Percentiles rank a stretch among this genome's conserved stretches.
These are phyloP conservation scores for Branchellion lobata DNA, from an alignment of 2,888 invertebrate genomes.

Conservation along the genomic window DNA sequence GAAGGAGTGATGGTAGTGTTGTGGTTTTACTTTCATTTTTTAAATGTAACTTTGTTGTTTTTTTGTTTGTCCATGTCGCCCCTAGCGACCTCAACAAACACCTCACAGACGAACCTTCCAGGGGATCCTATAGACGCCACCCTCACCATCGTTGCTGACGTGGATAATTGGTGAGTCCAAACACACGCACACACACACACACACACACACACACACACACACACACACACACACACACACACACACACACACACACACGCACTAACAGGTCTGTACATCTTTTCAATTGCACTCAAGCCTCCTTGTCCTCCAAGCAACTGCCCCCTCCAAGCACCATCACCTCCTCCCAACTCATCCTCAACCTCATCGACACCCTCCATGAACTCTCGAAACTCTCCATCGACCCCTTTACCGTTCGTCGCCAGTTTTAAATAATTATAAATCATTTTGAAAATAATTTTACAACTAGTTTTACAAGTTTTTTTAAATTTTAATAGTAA, in stretches of 20 bases:
- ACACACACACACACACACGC: too few species aligned
- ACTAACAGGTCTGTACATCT: slow-evolving; percentile 51
- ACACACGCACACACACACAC: not conserved
- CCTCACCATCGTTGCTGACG: slow-evolving; percentile 78
- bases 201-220: not conserved
- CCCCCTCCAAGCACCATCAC: slow-evolving; percentile 53
- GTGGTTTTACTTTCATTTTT: too few species aligned
- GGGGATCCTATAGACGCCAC: slow-evolving; percentile 76
- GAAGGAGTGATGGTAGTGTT: too few species aligned
- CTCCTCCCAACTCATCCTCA: slow-evolving; percentile 69
- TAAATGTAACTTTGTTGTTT: too few species aligned
- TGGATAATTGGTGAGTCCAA: slow-evolving; percentile 73
- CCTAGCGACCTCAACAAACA: not conserved
- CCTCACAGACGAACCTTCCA: slow-evolving; percentile 59
- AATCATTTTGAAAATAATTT: not conserved
- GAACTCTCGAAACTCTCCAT: slow-evolving; percentile 76
- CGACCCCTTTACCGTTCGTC: slow-evolving; percentile 76
- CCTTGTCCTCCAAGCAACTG: slow-evolving; percentile 44
- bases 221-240: too few species aligned
- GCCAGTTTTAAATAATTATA: too few species aligned
- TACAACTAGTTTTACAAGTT: too few species aligned
- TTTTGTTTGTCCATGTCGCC: too few species aligned
- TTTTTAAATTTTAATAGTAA: too few species aligned
- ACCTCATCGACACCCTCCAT: slow-evolving; percentile 79
- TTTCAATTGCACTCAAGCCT: slow-evolving; percentile 48